These are phyloP conservation scores for Cavia porcellus DNA, from an alignment of 2,113 vertebrate genomes.

Conservation along the genomic window DNA sequence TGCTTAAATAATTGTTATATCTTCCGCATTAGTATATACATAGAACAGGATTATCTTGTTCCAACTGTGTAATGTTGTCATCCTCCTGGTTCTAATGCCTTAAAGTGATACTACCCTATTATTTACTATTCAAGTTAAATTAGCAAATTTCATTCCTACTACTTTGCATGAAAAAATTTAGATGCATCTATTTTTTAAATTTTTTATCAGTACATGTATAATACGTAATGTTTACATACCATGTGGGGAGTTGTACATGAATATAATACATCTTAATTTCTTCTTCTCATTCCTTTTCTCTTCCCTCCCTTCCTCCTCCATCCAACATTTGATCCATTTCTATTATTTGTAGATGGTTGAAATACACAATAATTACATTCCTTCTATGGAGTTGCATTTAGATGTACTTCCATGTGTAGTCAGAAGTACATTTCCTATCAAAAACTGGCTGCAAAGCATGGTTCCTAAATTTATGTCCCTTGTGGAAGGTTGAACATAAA, in stretches of 20 bases:
- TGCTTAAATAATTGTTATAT: not conserved
- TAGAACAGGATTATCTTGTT: not conserved
- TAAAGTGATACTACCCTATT: not conserved
- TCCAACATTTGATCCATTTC: not conserved
- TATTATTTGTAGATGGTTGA: not conserved
- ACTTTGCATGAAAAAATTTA: not conserved
- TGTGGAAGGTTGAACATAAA: not conserved
- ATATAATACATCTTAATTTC: not conserved
- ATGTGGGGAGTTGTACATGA: not conserved
- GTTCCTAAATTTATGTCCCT: constrained; percentile 11
- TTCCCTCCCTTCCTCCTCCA: not conserved
- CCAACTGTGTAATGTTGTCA: not conserved
- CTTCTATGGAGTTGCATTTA: not conserved
- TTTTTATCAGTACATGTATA: not conserved
- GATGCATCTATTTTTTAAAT: not conserved
- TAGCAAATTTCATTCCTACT: constrained; percentile 14
- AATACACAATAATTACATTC: not conserved
- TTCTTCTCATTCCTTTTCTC: not conserved
- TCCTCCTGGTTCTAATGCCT: constrained; percentile 30
- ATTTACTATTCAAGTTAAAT: not conserved
- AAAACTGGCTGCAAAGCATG: not conserved
- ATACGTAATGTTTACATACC: not conserved
- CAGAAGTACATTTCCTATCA: not conserved
- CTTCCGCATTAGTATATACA: not conserved
- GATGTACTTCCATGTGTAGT: not conserved